A percentile compares a stretch with the other conserved stretches of the same genome.
Conservation (phyloP, 2,888 invertebrate species). For the Drosophila koepferae region DNA sequence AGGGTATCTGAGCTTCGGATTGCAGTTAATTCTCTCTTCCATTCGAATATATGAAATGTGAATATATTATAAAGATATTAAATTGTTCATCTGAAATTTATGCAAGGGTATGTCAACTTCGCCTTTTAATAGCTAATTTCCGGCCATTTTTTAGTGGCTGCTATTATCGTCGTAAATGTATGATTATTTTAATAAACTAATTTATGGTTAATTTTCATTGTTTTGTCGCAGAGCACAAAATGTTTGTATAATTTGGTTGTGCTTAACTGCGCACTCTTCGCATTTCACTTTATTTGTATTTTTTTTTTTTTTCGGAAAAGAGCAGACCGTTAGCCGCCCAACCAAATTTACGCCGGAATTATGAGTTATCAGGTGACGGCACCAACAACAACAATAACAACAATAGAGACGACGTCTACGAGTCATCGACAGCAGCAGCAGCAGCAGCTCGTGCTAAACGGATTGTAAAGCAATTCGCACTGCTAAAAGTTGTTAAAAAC, state of each 20-base stretch:
- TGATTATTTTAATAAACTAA: conserved; percentile 28
- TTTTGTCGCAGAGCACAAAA: conserved; percentile 17
- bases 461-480: conserved; percentile 50
- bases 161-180: conserved; percentile 24
- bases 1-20: not conserved
- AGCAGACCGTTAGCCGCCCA: conserved; percentile 34
- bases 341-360: conserved; percentile 21
- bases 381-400: not conserved
- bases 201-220: conserved; percentile 29
- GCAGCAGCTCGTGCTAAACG: not conserved
- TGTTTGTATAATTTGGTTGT: conserved; percentile 20
- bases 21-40: not conserved
- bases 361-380: conserved; percentile 34
- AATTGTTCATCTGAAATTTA: not conserved
- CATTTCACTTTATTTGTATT: not conserved
- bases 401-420: not conserved
- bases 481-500: conserved; percentile 23
- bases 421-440: conserved; percentile 39
- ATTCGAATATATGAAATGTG: not conserved
- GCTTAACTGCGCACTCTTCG: conserved; percentile 30
- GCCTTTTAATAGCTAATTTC: not conserved
- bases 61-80: not conserved
- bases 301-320: not conserved
- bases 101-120: not conserved
- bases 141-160: not conserved